Conservation (phyloP, 2,888 invertebrate species). For the Rotaria magnacalcarata region DNA sequence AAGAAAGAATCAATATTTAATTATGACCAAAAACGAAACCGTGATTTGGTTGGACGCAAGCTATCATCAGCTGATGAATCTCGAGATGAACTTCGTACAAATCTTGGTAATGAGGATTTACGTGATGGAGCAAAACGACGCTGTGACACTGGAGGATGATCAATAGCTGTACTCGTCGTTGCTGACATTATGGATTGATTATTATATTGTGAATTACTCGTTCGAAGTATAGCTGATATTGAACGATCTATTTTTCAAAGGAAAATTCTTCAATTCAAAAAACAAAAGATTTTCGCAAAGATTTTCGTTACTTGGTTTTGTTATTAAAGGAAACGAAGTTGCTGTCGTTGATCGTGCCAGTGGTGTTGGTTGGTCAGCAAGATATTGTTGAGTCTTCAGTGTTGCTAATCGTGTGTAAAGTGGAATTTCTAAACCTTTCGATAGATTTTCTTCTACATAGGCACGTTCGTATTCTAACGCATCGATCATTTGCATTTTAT, state of each 20-base stretch:
- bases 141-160: neutral
- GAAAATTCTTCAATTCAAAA: neutral
- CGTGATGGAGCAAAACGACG: constrained; percentile 27
- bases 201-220: neutral
- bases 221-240: constrained; percentile 14
- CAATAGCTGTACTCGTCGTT: neutral
- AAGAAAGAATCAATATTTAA: neutral
- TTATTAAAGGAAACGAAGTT: constrained; percentile 26
- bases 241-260: neutral
- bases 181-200: neutral
- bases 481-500: constrained; percentile 31
- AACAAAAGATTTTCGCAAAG: neutral
- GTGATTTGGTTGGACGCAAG: constrained; percentile 19
- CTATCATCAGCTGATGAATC: constrained; percentile 19
- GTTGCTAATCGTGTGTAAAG: constrained; percentile 29
- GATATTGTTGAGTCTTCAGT: constrained; percentile 30
- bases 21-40: constrained; percentile 34
- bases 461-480: constrained; percentile 35
- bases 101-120: constrained; percentile 27
- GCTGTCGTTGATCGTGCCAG: neutral
- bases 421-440: constrained; percentile 32
- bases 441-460: constrained; percentile 12
- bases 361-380: neutral
- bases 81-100: neutral
- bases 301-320: neutral